phyloP scores from a whole-genome alignment of 2,888 invertebrate species.

The Drosophila greeni region DNA sequence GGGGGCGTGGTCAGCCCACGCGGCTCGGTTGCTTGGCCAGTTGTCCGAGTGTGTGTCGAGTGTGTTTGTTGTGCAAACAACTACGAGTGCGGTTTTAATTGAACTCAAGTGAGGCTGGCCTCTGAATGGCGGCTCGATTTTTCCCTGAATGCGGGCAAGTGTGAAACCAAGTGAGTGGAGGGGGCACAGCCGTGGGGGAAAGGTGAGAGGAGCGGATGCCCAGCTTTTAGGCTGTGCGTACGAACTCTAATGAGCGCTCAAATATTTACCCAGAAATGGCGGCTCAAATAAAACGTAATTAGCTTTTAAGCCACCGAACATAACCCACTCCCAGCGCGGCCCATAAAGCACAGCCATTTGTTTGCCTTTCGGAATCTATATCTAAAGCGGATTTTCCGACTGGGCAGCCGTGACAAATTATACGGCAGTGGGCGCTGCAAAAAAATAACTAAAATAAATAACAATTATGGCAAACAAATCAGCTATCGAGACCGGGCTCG shows the following conservation, averaged over 20 bases:
- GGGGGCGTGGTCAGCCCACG: slow-evolving; percentile 18
- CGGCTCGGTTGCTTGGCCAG: slow-evolving; percentile 37
- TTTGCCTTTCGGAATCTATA: slow-evolving; percentile 6
- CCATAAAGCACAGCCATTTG: slow-evolving; percentile 22
- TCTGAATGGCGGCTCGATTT: slow-evolving; percentile 34
- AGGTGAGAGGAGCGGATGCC: not conserved
- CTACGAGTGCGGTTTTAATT: slow-evolving; percentile 73
- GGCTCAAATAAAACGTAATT: slow-evolving; percentile 54
- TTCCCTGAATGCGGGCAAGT: slow-evolving; percentile 44
- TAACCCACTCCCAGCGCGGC: not conserved
- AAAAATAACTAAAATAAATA: slow-evolving; percentile 57
- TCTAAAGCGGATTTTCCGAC: slow-evolving; percentile 47
- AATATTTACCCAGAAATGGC: slow-evolving; percentile 51
- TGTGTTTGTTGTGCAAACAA: slow-evolving; percentile 71
- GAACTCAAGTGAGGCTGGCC: slow-evolving; percentile 66
- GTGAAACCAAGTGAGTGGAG: slow-evolving; percentile 35
- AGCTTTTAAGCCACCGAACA: slow-evolving; percentile 43
- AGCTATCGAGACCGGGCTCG: slow-evolving; percentile 28
- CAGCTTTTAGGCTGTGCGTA: not conserved
- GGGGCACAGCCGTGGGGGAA: not conserved
- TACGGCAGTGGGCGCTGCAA: slow-evolving; percentile 38
- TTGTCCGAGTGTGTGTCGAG: slow-evolving; percentile 50
- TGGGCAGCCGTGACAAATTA: slow-evolving; percentile 54
- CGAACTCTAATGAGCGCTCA: slow-evolving; percentile 45
- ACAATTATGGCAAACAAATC: slow-evolving; percentile 57